Evolutionary conservation across 2,797 vertebrate genomes (phyloP), one percentile per base, ranked within the genome.

Genomic region (Apodemus agrarius): DNA sequence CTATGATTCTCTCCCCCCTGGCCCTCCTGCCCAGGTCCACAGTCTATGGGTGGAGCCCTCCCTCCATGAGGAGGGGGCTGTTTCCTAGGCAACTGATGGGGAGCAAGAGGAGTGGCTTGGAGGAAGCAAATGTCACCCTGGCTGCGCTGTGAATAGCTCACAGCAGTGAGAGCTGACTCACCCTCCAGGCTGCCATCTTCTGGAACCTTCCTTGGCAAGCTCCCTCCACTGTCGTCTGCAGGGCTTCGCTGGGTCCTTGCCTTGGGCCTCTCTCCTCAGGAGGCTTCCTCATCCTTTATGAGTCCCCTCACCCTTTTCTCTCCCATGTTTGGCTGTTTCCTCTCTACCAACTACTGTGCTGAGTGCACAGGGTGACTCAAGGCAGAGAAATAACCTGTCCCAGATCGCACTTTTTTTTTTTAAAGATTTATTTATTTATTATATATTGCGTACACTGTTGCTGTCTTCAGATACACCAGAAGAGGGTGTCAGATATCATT

Each of bases 111-210:
- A 85, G 0, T 1, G 34, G 95, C 86, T 96, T 88, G 72, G 61
- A 96, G 91, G 97, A 91, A 98, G 96, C 98, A 98, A 98, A 98
- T 98, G 98, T 97, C 61, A 61, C 91, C 96, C 96, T 85, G 97
- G 96, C 97, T 95, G 93, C 3, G 2, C 0, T 24, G 96, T 98
- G 98, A 98, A 98, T 98, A 98, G 98, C 98, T 98, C 98, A 98
- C n/a, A 1, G 92, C 57, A 83, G 8, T 19, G 96, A 94, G 97
- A 91, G 97, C 97, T 96, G 97, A 97, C 93, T 97, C 94, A 96
- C 74, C 95, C 84, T 80, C 40, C 37, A 67, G 78, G 57, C 89
- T 91, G 72, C 94, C 14, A 4, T 91, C 80, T 92, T 67, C 91
- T 1, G 17, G 94, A 97, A 92, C 17, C 94, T 79, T 86, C 52